Evolutionary conservation across 2,797 vertebrate genomes (phyloP), one percentile per base, ranked within the genome.

Genomic region (Sebastes hubbsi): DNA sequence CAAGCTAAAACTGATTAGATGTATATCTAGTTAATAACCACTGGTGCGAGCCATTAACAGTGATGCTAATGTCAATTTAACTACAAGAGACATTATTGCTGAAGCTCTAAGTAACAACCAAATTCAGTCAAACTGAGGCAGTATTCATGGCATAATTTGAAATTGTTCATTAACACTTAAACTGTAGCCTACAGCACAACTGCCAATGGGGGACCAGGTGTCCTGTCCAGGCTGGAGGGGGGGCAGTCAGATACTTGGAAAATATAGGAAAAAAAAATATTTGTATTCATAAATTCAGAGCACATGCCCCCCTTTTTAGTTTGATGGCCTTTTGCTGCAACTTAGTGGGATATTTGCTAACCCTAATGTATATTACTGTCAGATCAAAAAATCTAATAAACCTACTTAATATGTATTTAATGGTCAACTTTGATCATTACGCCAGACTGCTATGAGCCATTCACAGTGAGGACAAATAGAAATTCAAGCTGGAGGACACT

Each of bases 361-460:
- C 6, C 36, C n/a, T 32, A 27, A 67, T 72, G 20, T 8, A 77
- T 27, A 72, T 70, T 16, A 71, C 49, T 65, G 64, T 52, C 66
- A 62, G 18, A 16, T 42, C 14, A 42, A 42, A 16, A 38, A 16
- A 46, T 46, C 42, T 3, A 24, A 54, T 18, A 49, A 30, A 27
- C 34, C 13, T 6, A 25, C 22, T 74, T 74, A 52, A 66, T 42
- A 62, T 86, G 46, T 64, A 30, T 71, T 76, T 82, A 73, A 79
- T 74, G 70, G 60, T 73, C 38, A 70, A 8, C 69, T 70, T 71
- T 81, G 71, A 30, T 80, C 56, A 72, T 56, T 6, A 52, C 22
- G n/a, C 61, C 27, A 25, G 13, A 73, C 70, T 55, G 30, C 56
- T 62, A 18, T 27, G 13, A 71, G 58, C 49, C 38, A 70, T 78